Evolutionary conservation across 2,797 vertebrate species (phyloP), one percentile per base, ranked within the genome.

Genomic region (Sebastiscus tertius): DNA sequence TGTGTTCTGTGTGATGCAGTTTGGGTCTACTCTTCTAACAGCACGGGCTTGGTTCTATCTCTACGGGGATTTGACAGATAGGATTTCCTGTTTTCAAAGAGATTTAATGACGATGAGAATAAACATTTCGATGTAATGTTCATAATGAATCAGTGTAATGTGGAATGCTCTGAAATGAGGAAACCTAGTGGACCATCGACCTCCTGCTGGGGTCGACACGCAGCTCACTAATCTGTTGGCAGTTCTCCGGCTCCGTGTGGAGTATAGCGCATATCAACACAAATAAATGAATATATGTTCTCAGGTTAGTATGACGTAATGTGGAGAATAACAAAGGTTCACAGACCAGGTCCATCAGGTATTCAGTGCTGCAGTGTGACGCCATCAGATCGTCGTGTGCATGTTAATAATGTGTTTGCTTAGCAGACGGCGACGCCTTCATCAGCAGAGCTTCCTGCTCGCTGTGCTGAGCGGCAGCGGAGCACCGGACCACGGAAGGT

Each of bases 381-480:
- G 26, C 46, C 20, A 36, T 71, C 34, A 24, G 13, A 34, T 78
- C 16, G 42, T 16, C 24, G 22, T 24, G 36, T 46, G 39, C 31
- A 29, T 42, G 66, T 54, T 65, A 36, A 74, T 33, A 75, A 71
- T 54, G 64, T 70, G 74, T 83, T 71, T 75, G 46, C 59, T 72
- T 58, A 69, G 65, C 66, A 75, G 71, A 84, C 62, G 22, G 58
- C 18, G 7, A n/a, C n/a, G 20, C 66, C 66, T 60, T 54, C 71
- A 31, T 75, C 74, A 71, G 56, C 36, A 46, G 66, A 20, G 74
- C 36, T 39, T 39, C 20, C 20, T 62, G 70, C 70, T 56, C 22
- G 26, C 69, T 70, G 70, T 66, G 72, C 77, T 4, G 26, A 65
- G 68, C 26, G 42, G 61, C 62, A 36, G 34, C 22, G 0, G 34